Evolutionary conservation across 2,888 invertebrate species (phyloP), one percentile per base, ranked within the genome.

Genomic region (Stratiomys singularior): DNA sequence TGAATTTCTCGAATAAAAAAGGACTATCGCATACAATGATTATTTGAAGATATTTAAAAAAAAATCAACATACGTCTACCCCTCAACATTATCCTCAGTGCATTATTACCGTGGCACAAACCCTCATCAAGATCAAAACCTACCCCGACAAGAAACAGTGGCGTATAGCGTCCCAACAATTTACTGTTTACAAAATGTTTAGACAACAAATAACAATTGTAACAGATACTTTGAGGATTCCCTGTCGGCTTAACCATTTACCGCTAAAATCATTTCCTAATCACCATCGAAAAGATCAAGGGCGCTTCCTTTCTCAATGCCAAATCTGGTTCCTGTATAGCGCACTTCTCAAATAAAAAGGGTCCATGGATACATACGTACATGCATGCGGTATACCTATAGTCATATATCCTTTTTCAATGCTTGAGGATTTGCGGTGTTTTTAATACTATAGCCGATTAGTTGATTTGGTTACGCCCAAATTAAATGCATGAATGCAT

Each of bases 201-300:
- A 72, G 78, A 79, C 79, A 80, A 79, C 80, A 80, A 81, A 80
- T 81, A 81, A 77, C 76, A 76, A 76, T 46, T 80, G 80, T 78
- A 80, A 80, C 72, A 78, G 79, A 80, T 80, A 80, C 78, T 76
- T 69, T 52, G 37, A 30, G 52, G 21, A 30, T 69, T 66, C 66
- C 15, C 37, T 69, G 28, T 69, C 47, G 74, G 28, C 72, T 60
- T 37, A 67, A 72, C 69, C 25, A 77, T 78, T 76, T 72, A 30
- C 77, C 80, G 76, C 78, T 80, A 78, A 78, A 79, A 76, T 69
- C 63, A 79, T 79, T 78, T 78, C 58, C 77, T 79, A 78, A 78
- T 78, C 78, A 76, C 56, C 37, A 37, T 37, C 67, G 21, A 44
- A 58, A 79, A 74, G 78, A 78, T 76, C 79, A 66, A 66, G 27